Percentiles rank a stretch among this genome's conserved stretches.
Evolutionary conservation across 1,140 invertebrate species (phyloP).

Genomic region (Drosophila persimilis): DNA sequence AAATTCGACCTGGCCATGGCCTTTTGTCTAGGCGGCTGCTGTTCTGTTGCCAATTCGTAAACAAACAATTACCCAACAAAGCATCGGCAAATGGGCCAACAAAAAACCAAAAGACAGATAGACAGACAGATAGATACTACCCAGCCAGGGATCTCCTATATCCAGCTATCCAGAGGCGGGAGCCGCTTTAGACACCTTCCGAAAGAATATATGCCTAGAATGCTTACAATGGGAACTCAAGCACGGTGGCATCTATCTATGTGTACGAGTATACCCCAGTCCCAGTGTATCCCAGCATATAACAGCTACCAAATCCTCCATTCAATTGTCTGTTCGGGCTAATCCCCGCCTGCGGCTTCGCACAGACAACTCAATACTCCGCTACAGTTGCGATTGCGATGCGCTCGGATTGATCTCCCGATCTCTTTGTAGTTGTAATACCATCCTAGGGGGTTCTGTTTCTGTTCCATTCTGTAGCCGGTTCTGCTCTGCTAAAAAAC

Average conservation of each 20-base stretch:
- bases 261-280: background rate
- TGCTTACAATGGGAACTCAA: slow-evolving; percentile 55
- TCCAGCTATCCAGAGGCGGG: slow-evolving; percentile 1
- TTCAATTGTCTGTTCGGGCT: slow-evolving; percentile 53
- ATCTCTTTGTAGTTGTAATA: slow-evolving; percentile 50
- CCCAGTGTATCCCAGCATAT: background rate
- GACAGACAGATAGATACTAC: slow-evolving; percentile 33
- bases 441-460: slow-evolving; percentile 11
- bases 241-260: slow-evolving; percentile 67
- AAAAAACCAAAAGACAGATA: slow-evolving; percentile 13
- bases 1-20: slow-evolving; percentile 65
- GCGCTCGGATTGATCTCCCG: slow-evolving; percentile 60
- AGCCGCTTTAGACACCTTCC: slow-evolving; percentile 65
- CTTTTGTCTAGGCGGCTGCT: slow-evolving; percentile 54
- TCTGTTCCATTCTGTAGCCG: slow-evolving; percentile 1
- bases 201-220: slow-evolving; percentile 14
- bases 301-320: slow-evolving; percentile 14
- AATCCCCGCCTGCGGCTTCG: slow-evolving; percentile 71
- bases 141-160: background rate
- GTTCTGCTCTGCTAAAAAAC: slow-evolving; percentile 62
- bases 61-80: slow-evolving; percentile 79
- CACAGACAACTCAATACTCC: slow-evolving; percentile 61
- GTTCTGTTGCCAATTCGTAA: slow-evolving; percentile 70
- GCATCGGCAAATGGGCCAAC: slow-evolving; percentile 54
- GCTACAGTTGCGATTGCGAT: slow-evolving; percentile 64